Evolutionary conservation across 2,113 vertebrate genomes (phyloP), one percentile per base, ranked within the genome.

Genomic region (Barbus barbus): DNA sequence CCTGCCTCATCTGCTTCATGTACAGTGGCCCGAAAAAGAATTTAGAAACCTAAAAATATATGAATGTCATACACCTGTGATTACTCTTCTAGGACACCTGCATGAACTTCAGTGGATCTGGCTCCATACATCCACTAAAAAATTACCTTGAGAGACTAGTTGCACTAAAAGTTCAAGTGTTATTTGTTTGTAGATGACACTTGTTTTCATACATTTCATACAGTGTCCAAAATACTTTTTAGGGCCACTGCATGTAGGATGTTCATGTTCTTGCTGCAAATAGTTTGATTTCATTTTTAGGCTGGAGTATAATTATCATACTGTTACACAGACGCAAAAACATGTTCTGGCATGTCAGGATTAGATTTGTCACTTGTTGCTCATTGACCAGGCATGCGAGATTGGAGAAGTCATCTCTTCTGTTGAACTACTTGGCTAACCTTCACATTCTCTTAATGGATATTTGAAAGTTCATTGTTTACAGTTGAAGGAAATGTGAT

Each of bases 341-440:
- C 67, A 83, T 51, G 81, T 83, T 53, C n/a, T 38, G 58, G 38
- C 75, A 65, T 74, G 75, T 46, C 44, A 78, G 53, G n/a, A 41
- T 61, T 3, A 9, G 20, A 63, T 67, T 44, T 83, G 56, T 3
- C 26, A 8, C 28, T 31, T 36, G 65, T 61, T 38, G 9, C 75
- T 51, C 65, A 65, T 26, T 16, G n/a, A 67, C 16, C 9, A 31
- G 44, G 74, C 16, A 41, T 75, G 33, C 56, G 36, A 83, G 71
- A 75, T 13, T 9, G 3, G 33, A 83, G n/a, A 53, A 56, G 46
- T 9, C 31, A 60, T 56, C 6, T 26, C 31, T 56, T 22, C 13
- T 28, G 38, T 41, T 83, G 18, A 78, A 80, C 46, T 77, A 28
- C 75, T 82, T 86, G 44, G 18, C 46, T 79, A 46, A 83, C 28